Base-by-base conservation (phyloP, 2,113 vertebrate species). In the Tor tambroides region DNA sequence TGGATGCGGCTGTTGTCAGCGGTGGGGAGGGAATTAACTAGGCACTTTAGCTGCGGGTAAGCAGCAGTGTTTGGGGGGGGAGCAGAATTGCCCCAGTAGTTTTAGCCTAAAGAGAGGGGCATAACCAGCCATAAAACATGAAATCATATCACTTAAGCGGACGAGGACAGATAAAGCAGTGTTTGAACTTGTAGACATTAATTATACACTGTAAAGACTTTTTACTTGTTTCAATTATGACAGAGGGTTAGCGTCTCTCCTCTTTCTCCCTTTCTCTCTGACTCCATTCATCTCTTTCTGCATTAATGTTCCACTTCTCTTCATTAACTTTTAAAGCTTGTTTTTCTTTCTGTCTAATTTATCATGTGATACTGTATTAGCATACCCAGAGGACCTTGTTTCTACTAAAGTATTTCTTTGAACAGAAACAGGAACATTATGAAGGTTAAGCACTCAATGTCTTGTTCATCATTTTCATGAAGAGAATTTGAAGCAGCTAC, bases 151-250 rank as follows among this genome's bases (percentile, higher is more conserved):
- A 96, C 95, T 97, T 97, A 81, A 97, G 95, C 94, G 95, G 94
- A 96, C 95, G 94, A 96, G 95, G 94, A 92, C 94, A 95, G 95
- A 97, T 96, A 96, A 95, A 95, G 95, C 92, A 92, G 92, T 95
- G 94, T 97, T 97, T 96, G 95, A 96, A 96, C 95, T 93, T 92
- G 92, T 90, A 95, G 94, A 94, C 94, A 96, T 97, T 97, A 98
- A 97, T 98, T 97, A 97, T 97, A 95, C 95, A 96, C 95, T 95
- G 96, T 97, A 96, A 98, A 95, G 95, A 96, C 95, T 69, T 85
- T 86, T 93, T 90, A 94, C 94, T 96, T 96, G 93, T 96, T 96
- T 96, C 96, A 96, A 97, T 97, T 95, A 96, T 96, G 94, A 93
- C 95, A 93, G 92, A 92, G 94, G 95, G 92, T 91, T 90, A 91